Conservation (phyloP, 2,797 vertebrate species). For the Oreochromis grahami region DNA sequence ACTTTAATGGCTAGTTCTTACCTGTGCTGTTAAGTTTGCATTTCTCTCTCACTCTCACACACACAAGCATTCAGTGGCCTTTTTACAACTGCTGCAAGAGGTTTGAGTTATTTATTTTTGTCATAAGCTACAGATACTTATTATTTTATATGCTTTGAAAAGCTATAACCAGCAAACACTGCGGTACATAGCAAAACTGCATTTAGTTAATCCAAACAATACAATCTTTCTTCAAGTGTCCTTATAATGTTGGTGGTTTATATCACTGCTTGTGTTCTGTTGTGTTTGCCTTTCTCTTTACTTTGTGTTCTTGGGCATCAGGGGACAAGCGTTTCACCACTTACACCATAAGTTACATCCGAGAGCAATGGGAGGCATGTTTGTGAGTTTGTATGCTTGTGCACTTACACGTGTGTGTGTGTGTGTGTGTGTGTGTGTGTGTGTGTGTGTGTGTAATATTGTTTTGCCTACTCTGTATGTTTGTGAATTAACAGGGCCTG, state of each 20-base stretch:
- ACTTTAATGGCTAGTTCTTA: conserved; percentile 28
- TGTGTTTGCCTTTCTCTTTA: conserved; percentile 23
- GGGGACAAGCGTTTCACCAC: conserved; percentile 31
- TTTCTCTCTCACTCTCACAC: conserved; percentile 12
- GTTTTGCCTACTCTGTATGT: conserved; percentile 34
- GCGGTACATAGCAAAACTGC: conserved; percentile 61
- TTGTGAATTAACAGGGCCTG: conserved; percentile 37
- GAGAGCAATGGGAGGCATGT: conserved; percentile 33
- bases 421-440: neutral
- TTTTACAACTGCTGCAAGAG: conserved; percentile 72
- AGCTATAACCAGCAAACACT: conserved; percentile 67
- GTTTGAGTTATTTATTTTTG: conserved; percentile 67
- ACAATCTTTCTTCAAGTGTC: conserved; percentile 82
- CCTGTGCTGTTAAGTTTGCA: conserved; percentile 54
- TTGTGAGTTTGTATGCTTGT: conserved; percentile 30
- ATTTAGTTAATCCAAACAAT: conserved; percentile 69
- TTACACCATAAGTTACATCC: conserved; percentile 34
- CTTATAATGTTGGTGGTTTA: conserved; percentile 67
- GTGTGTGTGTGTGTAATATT: conserved; percentile 6
- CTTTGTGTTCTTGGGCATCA: conserved; percentile 22
- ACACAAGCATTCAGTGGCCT: conserved; percentile 68
- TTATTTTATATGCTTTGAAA: conserved; percentile 62
- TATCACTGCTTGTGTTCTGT: conserved; percentile 44
- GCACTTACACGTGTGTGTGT: neutral
- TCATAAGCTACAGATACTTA: conserved; percentile 51